A percentile compares a stretch with the other conserved stretches of the same genome.
Conservation (phyloP, 2,797 vertebrate genomes). For the Acanthurus leucopareius region DNA sequence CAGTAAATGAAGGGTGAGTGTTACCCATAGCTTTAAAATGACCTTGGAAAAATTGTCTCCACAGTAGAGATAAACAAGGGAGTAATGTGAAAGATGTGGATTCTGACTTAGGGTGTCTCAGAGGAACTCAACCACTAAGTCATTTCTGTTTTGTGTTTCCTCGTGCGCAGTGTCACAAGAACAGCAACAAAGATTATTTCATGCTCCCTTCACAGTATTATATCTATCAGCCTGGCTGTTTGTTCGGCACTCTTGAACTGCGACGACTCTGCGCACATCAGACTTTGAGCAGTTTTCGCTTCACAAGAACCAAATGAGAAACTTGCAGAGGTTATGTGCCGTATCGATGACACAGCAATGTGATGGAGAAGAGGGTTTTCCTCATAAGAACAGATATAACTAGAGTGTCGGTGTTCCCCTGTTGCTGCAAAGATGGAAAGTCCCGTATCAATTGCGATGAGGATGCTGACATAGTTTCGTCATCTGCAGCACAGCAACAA, state of each 20-base stretch:
- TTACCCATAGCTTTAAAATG: constrained; percentile 57
- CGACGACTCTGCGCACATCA: constrained; percentile 34
- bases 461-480: constrained; percentile 57
- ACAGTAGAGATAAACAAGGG: constrained; percentile 50
- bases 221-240: constrained; percentile 47
- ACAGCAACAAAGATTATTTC: constrained; percentile 58
- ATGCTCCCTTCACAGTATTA: constrained; percentile 35
- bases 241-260: constrained; percentile 45
- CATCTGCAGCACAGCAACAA: constrained; percentile 32
- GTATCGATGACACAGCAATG: constrained; percentile 20
- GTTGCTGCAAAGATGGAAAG: constrained; percentile 37
- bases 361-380: constrained; percentile 43
- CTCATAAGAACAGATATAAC: constrained; percentile 31
- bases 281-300: constrained; percentile 28
- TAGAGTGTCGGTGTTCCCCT: constrained; percentile 33
- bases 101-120: constrained; percentile 41
- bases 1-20: constrained; percentile 58
- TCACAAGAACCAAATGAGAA: constrained; percentile 24
- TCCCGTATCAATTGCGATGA: constrained; percentile 36
- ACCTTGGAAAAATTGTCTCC: constrained; percentile 36
- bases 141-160: constrained; percentile 38
- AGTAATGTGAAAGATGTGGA: constrained; percentile 30
- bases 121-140: constrained; percentile 47
- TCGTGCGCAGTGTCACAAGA: constrained; percentile 37
- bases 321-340: constrained; percentile 29